These are phyloP conservation scores for Nyctibius bracteatus DNA, from an alignment of 2,113 vertebrate species.

Conservation along the genomic window DNA sequence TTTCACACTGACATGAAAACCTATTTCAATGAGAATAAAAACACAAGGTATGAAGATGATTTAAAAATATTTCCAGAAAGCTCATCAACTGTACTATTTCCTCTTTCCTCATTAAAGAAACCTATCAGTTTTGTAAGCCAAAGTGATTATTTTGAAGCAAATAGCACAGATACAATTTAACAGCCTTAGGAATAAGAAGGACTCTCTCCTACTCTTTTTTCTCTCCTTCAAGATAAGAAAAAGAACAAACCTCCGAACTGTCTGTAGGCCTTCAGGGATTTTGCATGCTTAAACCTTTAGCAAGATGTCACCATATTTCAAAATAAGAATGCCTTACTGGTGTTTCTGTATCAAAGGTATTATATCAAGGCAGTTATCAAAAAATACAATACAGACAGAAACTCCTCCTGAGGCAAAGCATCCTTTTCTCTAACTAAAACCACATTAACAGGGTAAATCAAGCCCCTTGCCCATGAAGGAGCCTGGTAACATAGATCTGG, in stretches of 20 bases:
- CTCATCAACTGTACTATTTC: background rate
- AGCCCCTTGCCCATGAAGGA: background rate
- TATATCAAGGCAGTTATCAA: background rate
- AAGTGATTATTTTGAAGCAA: background rate
- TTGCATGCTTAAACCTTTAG: background rate
- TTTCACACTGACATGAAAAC: background rate
- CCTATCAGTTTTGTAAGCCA: background rate
- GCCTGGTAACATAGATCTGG: background rate
- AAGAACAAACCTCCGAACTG: background rate
- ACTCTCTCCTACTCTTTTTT: background rate
- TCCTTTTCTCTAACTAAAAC: background rate
- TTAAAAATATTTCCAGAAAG: background rate
- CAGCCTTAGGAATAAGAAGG: background rate
- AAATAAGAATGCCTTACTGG: background rate
- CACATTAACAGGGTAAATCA: background rate
- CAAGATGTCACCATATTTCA: background rate
- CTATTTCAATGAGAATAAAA: background rate
- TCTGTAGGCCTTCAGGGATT: background rate
- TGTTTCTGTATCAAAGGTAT: background rate
- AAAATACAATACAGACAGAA: background rate
- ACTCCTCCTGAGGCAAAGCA: background rate
- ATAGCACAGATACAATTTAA: background rate
- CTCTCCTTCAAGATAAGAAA: background rate
- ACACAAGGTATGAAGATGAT: background rate
- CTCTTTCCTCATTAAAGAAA: background rate